These are phyloP conservation scores for Sebastes minor DNA, from an alignment of 2,797 vertebrate genomes.

Conservation along the genomic window DNA sequence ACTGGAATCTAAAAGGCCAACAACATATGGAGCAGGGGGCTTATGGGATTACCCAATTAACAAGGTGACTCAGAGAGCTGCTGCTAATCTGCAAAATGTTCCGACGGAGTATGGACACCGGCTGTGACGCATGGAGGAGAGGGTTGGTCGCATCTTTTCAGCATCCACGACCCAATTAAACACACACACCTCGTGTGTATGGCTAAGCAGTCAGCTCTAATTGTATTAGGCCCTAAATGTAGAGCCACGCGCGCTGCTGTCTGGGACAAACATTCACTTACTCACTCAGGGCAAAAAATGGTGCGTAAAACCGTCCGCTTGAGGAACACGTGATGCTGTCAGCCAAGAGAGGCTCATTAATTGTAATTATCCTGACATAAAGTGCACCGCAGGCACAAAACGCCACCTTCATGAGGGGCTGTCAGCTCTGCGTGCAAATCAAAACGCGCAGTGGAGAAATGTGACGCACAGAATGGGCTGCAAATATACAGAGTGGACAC, in stretches of 20 bases:
- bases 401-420: background rate
- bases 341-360: conserved; percentile 19
- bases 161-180: conserved; percentile 49
- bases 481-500: conserved; percentile 1
- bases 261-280: background rate
- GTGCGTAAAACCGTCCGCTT: background rate
- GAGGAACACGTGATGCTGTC: background rate
- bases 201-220: conserved; percentile 39
- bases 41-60: conserved; percentile 89
- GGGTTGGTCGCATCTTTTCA: conserved; percentile 12
- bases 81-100: conserved; percentile 74
- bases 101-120: conserved; percentile 47
- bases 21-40: conserved; percentile 86
- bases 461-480: conserved; percentile 5
- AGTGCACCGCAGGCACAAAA: conserved; percentile 29
- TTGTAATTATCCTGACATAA: conserved; percentile 36
- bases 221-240: conserved; percentile 35
- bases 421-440: conserved; percentile 36
- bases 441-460: background rate
- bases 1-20: conserved; percentile 76
- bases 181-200: conserved; percentile 22
- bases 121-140: conserved; percentile 18
- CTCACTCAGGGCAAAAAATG: background rate
- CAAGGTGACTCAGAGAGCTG: conserved; percentile 78
- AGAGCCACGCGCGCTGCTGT: background rate